Base-by-base conservation (phyloP, 2,113 vertebrate genomes). In the Amphiprion ocellaris region DNA sequence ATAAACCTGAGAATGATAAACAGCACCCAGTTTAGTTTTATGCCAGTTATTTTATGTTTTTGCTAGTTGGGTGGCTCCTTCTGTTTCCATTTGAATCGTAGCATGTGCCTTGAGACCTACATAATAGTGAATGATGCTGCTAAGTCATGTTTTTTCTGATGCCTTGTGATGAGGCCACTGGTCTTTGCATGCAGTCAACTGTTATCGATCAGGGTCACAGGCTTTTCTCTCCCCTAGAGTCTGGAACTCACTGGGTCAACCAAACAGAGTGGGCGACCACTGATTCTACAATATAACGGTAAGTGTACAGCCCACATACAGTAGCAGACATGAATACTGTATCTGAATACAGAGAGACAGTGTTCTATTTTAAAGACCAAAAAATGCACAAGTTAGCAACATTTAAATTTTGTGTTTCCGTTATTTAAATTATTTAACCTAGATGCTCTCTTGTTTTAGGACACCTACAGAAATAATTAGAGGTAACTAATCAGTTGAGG, bases 131-230 rank as follows among this genome's bases (percentile, higher is more conserved):
- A 58, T 67, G 55, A 10, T n/a, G 64, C 39, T 10, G 11, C 44
- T 79, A 28, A 83, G 56, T 19, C 49, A 44, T 47, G 47, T 50
- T 66, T 64, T 3, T 44, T 68, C 65, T 28, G 69, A 86, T 58
- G 30, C 28, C 10, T 9, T 30, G 19, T 69, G 65, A 67, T 2
- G 53, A 52, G 72, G 16, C 58, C 24, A 58, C 30, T 64, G 53
- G n/a, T 77, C 19, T 60, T 26, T 64, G 50, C 19, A 55, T 61
- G 28, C 24, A 64, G 55, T 80, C 10, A 8, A 58, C 77, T 80
- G 47, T 14, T 71, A 87, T 85, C 79, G 83, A 88, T 84, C 16
- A 0, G n/a, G 74, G 71, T 89, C 74, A 77, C 10, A 15, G n/a
- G 46, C 17, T 77, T 69, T 76, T n/a, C 6, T 52, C 33, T 69